Base-by-base conservation (phyloP, 2,888 invertebrate genomes). In the Apomyelois bistriatella region DNA sequence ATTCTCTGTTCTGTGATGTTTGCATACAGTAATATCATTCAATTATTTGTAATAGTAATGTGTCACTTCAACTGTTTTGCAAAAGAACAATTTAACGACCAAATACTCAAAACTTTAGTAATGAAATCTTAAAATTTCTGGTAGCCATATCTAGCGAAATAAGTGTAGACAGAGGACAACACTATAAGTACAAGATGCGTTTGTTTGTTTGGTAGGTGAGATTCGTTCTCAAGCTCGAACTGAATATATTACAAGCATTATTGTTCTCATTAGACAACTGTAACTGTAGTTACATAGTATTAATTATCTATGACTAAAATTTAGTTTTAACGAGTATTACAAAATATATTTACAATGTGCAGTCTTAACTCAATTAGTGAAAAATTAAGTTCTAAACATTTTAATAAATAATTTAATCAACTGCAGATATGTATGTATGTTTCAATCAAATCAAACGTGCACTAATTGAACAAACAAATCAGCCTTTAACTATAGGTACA, bases 401-500 rank as follows among this genome's bases (percentile, higher is more conserved):
- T 65, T 74, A 72, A 70, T 60, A 62, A 66, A 73, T 70, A 7
- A 43, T 43, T 7, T 78, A 82, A 82, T 81, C 82, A 85, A 85
- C 79, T 70, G 75, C 67, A 79, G 84, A 86, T 87, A 86, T 87
- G 86, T 87, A 86, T 87, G 86, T 87, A 38, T 16, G 43, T 52
- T 48, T 17, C 35, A 52, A 53, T 43, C 5, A 51, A 52, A 51
- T 40, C 32, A 51, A 43, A 32, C 40, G 38, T 22, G 30, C 38
- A 48, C 15, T 16, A 22, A 22, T 5, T 22, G 16, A 30, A 35
- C 13, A 13, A 38, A 30, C 32, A 13, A 46, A 30, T 16, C 46
- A 46, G 35, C 46, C 32, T 46, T 16, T 5, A 13, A 43, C 12
- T 12, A 6, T 12, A 43, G 22, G 28, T 43, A 28, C 28, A 43